phyloP scores from a whole-genome alignment of 2,113 vertebrate species.

The Coptodon bakossiorum region DNA sequence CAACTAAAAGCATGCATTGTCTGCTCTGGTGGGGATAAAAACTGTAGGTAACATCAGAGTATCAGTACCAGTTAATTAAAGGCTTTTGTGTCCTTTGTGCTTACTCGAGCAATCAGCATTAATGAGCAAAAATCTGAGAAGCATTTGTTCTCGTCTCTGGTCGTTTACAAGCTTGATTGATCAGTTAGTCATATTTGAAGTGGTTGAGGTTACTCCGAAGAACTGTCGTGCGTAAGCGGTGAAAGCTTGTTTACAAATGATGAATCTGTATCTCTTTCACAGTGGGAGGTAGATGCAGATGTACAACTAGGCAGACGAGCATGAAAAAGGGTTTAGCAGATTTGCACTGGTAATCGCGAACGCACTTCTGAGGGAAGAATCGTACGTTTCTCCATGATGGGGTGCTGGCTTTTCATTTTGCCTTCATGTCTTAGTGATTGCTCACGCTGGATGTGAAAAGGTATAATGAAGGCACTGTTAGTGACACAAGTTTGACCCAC shows the following conservation, averaged over 20 bases:
- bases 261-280: conserved; percentile 4
- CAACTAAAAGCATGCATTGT: neutral
- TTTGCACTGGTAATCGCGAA: neutral
- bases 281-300: neutral
- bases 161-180: conserved; percentile 26
- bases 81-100: neutral
- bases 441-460: conserved; percentile 9
- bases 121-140: conserved; percentile 25
- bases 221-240: neutral
- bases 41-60: neutral
- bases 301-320: neutral
- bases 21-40: neutral
- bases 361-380: neutral
- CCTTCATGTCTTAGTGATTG: neutral
- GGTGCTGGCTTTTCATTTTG: neutral
- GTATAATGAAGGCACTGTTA: conserved; percentile 49
- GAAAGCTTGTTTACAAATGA: neutral
- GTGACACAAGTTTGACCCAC: conserved; percentile 44
- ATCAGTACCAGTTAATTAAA: neutral
- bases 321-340: conserved; percentile 25
- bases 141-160: neutral
- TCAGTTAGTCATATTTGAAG: conserved; percentile 21
- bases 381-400: neutral
- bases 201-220: conserved; percentile 7
- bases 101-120: conserved; percentile 1